Conservation (phyloP, 2,797 vertebrate genomes). For the Eremophila alpestris region DNA sequence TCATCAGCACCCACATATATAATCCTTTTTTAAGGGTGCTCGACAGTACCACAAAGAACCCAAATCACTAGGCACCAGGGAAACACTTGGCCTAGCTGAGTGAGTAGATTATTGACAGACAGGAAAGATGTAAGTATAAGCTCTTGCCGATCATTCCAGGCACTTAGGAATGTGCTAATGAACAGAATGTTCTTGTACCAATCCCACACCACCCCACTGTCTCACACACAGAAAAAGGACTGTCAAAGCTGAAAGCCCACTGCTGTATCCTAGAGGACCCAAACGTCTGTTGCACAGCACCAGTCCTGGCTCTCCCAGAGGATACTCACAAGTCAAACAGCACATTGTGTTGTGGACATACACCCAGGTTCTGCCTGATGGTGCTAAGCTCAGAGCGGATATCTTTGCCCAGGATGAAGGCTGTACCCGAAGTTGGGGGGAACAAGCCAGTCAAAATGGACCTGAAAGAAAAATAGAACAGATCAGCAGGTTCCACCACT, state of each 20-base stretch:
- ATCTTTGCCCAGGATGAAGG: slow-evolving; percentile 95
- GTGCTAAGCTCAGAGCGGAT: slow-evolving; percentile 89
- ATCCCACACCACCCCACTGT: neutral
- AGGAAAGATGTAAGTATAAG: neutral
- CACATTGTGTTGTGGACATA: slow-evolving; percentile 98
- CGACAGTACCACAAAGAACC: neutral
- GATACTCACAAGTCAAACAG: slow-evolving; percentile 93
- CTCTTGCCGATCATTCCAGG: neutral
- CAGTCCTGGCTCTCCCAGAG: neutral
- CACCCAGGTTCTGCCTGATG: slow-evolving; percentile 93
- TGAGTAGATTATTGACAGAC: neutral
- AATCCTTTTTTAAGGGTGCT: neutral
- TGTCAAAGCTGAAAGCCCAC: neutral
- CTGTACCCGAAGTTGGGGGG: slow-evolving; percentile 94
- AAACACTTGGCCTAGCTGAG: neutral
- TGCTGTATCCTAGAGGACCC: neutral
- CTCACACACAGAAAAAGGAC: neutral
- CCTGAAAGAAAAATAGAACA: slow-evolving; percentile 76
- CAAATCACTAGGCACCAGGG: neutral
- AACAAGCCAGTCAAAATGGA: slow-evolving; percentile 97
- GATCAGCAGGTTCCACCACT: neutral
- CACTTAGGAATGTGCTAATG: accelerated
- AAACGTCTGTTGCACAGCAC: accelerated
- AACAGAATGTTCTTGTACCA: neutral
- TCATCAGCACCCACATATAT: neutral